Percentiles rank a stretch among this genome's conserved stretches.
phyloP scores from a whole-genome alignment of 2,113 vertebrate species.

The Tautogolabrus adspersus region DNA sequence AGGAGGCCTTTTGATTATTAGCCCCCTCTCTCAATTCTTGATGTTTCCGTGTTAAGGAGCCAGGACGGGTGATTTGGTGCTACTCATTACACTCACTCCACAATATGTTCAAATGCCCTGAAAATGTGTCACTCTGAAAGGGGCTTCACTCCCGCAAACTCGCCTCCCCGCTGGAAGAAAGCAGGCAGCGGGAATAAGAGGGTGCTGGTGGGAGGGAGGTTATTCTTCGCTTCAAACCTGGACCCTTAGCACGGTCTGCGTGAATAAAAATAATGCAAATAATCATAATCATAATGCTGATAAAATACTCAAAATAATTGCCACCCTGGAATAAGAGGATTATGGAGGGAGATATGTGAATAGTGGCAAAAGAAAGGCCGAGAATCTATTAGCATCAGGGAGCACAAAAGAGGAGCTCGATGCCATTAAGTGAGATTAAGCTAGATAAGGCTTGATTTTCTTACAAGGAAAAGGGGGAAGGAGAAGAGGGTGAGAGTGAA shows the following conservation, averaged over 20 bases:
- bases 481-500: constrained; percentile 70
- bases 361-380: constrained; percentile 75
- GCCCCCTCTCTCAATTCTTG: constrained; percentile 72
- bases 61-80: constrained; percentile 67
- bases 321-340: constrained; percentile 79
- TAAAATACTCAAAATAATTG: constrained; percentile 86
- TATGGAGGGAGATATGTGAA: constrained; percentile 80
- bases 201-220: constrained; percentile 41
- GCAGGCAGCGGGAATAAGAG: constrained; percentile 64
- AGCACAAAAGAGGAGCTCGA: constrained; percentile 83
- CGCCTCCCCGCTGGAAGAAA: constrained; percentile 71
- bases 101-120: constrained; percentile 85
- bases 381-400: constrained; percentile 81
- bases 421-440: constrained; percentile 87
- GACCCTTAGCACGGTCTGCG: constrained; percentile 54
- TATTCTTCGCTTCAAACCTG: constrained; percentile 60
- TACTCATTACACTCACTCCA: constrained; percentile 78
- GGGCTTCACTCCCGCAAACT: constrained; percentile 70
- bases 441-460: constrained; percentile 86
- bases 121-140: constrained; percentile 84
- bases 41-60: constrained; percentile 70
- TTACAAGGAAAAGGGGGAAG: constrained; percentile 73
- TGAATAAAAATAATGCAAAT: constrained; percentile 84
- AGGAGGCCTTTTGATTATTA: constrained; percentile 75
- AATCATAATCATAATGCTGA: constrained; percentile 86